A percentile compares a stretch with the other conserved stretches of the same genome.
phyloP scores from a whole-genome alignment of 2,888 invertebrate genomes.

The Boloria selene region DNA sequence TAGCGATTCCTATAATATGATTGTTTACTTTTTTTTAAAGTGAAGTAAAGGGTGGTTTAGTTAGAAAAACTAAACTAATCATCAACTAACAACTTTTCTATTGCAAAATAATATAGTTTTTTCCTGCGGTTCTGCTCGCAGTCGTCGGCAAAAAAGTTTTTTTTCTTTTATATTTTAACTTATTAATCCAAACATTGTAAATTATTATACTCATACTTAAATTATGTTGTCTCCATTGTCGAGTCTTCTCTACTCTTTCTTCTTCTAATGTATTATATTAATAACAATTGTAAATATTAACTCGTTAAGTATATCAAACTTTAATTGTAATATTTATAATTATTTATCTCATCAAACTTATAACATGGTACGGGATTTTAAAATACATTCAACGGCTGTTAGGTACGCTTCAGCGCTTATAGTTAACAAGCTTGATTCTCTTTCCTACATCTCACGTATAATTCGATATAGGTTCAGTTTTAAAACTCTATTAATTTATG shows the following conservation, averaged over 20 bases:
- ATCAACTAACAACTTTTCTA: too few relatives aligned
- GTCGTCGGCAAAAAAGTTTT: too few relatives aligned
- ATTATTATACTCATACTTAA: too few relatives aligned
- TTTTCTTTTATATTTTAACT: too few relatives aligned
- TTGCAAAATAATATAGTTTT: too few relatives aligned
- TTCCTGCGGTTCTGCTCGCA: too few relatives aligned
- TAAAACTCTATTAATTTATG: neutral
- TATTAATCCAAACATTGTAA: too few relatives aligned
- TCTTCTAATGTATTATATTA: too few relatives aligned
- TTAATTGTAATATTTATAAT: neutral
- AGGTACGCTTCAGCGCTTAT: conserved; percentile 61
- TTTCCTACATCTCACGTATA: conserved; percentile 50
- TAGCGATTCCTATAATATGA: conserved; percentile 4
- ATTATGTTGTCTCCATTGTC: too few relatives aligned
- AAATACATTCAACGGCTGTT: conserved; percentile 58
- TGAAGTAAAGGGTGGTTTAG: too few relatives aligned
- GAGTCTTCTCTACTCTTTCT: too few relatives aligned
- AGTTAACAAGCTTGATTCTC: conserved; percentile 71
- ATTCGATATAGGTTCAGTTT: conserved; percentile 27
- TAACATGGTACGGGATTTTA: conserved; percentile 44
- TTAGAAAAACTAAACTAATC: too few relatives aligned
- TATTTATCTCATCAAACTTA: conserved; percentile 2
- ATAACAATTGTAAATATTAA: neutral
- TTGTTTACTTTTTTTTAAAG: neutral
- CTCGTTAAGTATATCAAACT: neutral